These are phyloP conservation scores for Lepidocyrtinus sp. DNA, from an alignment of 2,888 invertebrate genomes.

Conservation along the genomic window DNA sequence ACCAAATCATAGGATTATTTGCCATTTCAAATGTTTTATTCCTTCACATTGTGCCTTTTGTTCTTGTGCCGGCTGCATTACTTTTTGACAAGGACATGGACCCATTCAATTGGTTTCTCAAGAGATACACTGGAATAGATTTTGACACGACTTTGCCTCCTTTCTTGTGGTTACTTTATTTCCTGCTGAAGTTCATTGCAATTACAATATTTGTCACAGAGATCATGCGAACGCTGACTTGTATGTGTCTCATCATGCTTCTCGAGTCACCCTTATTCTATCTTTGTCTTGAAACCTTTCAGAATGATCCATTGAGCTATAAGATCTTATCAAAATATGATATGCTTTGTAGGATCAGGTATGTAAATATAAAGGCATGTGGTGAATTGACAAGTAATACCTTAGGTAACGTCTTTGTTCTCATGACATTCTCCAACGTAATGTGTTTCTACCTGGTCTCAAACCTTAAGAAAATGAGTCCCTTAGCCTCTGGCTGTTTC, in stretches of 20 bases:
- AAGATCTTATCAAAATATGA: background rate
- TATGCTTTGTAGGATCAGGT: conserved; percentile 19
- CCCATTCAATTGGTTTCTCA: background rate
- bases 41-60: conserved; percentile 11
- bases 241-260: conserved; percentile 21
- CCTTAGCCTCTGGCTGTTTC: background rate
- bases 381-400: conserved; percentile 1
- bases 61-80: background rate
- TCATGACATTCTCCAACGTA: background rate
- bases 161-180: background rate
- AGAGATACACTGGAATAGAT: background rate
- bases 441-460: background rate
- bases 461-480: background rate
- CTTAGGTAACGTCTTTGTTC: background rate
- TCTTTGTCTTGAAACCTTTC: background rate
- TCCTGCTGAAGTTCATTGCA: background rate
- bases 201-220: background rate
- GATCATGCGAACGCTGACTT: conserved; percentile 1
- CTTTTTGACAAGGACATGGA: background rate
- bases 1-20: conserved; percentile 6
- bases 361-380: background rate
- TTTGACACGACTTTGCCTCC: background rate
- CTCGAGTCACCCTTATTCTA: conserved; percentile 28
- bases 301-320: background rate
- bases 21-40: conserved; percentile 12